Evolutionary conservation across 2,888 invertebrate species (phyloP).

Genomic region (Fragum whitleyi): DNA sequence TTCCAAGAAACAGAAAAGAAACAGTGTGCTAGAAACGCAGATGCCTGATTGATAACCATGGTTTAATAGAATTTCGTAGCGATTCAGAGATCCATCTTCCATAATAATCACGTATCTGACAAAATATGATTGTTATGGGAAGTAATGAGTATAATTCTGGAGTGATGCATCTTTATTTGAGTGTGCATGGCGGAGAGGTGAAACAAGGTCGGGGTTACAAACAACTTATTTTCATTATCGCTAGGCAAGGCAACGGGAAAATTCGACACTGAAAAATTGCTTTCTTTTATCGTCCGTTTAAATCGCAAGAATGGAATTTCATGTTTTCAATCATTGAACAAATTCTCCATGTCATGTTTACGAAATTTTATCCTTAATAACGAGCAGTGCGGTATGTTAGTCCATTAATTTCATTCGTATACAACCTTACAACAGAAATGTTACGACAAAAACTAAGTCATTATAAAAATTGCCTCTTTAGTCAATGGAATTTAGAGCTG

Average conservation of each 20-base stretch:
- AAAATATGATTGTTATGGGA: constrained; percentile 38
- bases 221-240: constrained; percentile 16
- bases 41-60: constrained; percentile 12
- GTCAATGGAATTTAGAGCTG: too few relatives aligned
- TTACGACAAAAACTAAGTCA: too few relatives aligned
- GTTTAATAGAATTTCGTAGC: constrained; percentile 12
- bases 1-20: not conserved
- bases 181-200: constrained; percentile 21
- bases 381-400: not conserved
- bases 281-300: not conserved
- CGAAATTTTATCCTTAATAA: not conserved
- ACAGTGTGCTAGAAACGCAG: not conserved
- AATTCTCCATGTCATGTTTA: not conserved
- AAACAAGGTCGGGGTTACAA: not conserved
- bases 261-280: constrained; percentile 26
- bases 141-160: constrained; percentile 19
- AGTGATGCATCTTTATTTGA: constrained; percentile 37
- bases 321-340: not conserved
- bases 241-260: not conserved
- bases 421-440: too few relatives aligned
- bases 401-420: too few relatives aligned
- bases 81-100: constrained; percentile 42
- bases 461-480: too few relatives aligned
- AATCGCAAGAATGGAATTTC: not conserved
- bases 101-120: constrained; percentile 51